Base-by-base conservation (phyloP, 1,140 invertebrate species). In the Hesperophylax magnus region DNA sequence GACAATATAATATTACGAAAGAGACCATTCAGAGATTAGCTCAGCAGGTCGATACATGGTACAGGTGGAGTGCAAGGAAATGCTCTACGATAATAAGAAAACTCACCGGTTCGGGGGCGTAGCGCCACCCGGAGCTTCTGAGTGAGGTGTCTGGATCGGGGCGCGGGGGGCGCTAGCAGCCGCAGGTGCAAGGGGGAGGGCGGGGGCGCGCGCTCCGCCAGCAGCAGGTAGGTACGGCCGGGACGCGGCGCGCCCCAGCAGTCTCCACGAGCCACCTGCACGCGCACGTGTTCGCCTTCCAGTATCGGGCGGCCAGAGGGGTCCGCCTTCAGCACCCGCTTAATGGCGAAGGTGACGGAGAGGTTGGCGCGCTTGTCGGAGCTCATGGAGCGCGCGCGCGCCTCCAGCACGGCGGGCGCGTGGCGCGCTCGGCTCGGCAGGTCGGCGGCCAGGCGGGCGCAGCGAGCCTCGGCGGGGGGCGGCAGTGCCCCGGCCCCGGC, bases 271-370 rank as follows among this genome's bases (percentile, higher is more conserved):
- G 78, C 93, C 93, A 77, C 91, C 89, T n/a, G 92, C 93, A 85
- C 88, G 87, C 85, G 91, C 91, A 85, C 90, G 91, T 88, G 93
- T 31, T 93, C 82, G 91, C 87, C 84, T 34, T 93, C 82, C 91
- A 87, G 82, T 92, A 87, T 85, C 89, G 88, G 84, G 85, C 85
- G 34, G 83, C 80, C 53, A 85, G 84, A 22, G 27, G 76, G 90
- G 89, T 60, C 88, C 85, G 92, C 92, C 85, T 93, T 93, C 85
- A 91, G 92, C 71, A 93, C 91, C 47, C 91, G 88, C 82, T 91
- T 90, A 67, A 94, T 93, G 85, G 93, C 92, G 87, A 94, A 93
- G 17, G 93, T 93, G 78, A 92, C 93, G 61, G 92, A 91, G 87
- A 93, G 93, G 84, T 91, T 92, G 39, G 90, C 87, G 39, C 90